phyloP scores from a whole-genome alignment of 2,888 invertebrate species.

The Idaea biselata region DNA sequence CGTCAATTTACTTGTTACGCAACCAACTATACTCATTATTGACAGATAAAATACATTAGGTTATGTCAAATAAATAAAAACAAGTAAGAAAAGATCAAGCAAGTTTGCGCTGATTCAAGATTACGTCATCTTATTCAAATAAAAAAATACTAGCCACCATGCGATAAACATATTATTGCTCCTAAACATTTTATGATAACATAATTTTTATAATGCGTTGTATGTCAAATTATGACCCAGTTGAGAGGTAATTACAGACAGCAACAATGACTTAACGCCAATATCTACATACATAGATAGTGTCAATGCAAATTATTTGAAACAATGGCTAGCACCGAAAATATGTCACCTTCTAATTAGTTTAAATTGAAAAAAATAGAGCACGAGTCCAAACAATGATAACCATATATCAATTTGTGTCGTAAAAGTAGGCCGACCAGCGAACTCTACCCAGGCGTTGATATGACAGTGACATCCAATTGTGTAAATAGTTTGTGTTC shows the following conservation, averaged over 20 bases:
- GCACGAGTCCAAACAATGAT: slow-evolving; percentile 38
- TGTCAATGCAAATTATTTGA: background rate
- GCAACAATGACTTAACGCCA: background rate
- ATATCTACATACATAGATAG: background rate
- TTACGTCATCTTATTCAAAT: background rate
- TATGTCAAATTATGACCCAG: background rate
- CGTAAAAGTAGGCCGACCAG: slow-evolving; percentile 47
- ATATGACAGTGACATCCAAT: background rate
- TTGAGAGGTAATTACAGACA: background rate
- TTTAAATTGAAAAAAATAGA: slow-evolving; percentile 30
- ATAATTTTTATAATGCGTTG: slow-evolving; percentile 8
- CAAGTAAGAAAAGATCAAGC: background rate
- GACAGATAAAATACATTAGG: background rate
- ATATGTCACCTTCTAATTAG: background rate
- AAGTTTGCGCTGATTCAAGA: slow-evolving; percentile 8
- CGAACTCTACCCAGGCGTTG: slow-evolving; percentile 5
- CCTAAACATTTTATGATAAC: slow-evolving; percentile 26
- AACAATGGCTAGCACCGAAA: background rate
- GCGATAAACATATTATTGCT: background rate
- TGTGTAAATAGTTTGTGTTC: background rate
- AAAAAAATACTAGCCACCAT: background rate
- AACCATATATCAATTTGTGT: slow-evolving; percentile 65
- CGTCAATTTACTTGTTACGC: slow-evolving; percentile 53
- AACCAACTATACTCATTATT: slow-evolving; percentile 28
- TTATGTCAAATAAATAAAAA: slow-evolving; percentile 15